Evolutionary conservation across 2,113 vertebrate genomes (phyloP), one percentile per base, ranked within the genome.

Genomic region (Piprites chloris): DNA sequence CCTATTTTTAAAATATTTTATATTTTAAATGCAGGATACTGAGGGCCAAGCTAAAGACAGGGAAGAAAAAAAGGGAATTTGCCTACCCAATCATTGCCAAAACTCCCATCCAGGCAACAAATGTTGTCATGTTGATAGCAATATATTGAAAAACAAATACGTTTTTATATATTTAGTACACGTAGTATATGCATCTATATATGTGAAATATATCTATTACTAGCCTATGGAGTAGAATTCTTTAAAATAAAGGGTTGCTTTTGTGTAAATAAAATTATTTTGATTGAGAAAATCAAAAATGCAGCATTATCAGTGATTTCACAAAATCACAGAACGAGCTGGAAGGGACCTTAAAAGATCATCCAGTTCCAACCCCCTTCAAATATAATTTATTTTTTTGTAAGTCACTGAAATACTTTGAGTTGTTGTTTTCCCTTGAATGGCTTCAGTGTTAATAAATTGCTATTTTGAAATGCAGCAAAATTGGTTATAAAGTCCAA

Each of bases 281-380:
- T 47, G 5, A 44, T 90, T 56, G 41, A 65, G n/a, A 11, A 92
- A 66, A 47, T 28, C 9, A 53, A 62, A 88, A 92, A 59, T 33
- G 21, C 4, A 80, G 3, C 5, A 18, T 59, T 71, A 81, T 37
- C 20, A 19, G 32, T 13, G 2, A 63, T 67, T 63, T 49, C 33
- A 37, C 11, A 15, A 6, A 66, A 44, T 16, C 20, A 35, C 4
- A 49, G 39, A 47, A 32, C 35, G 8, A 32, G 18, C 30, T 69
- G 14, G 47, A 69, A 69, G 17, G 47, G 26, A 37, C n/a, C 6
- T 62, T 55, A 28, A 32, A 47, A 76, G 35, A 16, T 27, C 41
- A 47, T 41, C 0, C 0, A 76, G 26, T 76, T 83, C n/a, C 47
- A 69, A 22, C 9, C 3, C 8, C 9, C 5, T 55, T 35, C 1